Evolutionary conservation across 2,797 vertebrate genomes (phyloP).

Genomic region (Macropus fuliginosus): DNA sequence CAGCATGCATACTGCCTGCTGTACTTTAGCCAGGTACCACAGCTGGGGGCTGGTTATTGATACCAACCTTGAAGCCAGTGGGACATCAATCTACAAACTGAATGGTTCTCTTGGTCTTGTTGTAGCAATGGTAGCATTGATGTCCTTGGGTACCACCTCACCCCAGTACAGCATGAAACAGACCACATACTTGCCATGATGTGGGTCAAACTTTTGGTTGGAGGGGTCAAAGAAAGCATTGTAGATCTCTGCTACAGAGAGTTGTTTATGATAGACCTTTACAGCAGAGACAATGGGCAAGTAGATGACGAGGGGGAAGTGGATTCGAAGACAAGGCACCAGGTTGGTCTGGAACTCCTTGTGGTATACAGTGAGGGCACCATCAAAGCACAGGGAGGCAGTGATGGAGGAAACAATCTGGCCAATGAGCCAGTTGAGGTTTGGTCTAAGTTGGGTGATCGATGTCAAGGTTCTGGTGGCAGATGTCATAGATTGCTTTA

Average conservation of each 20-base stretch:
- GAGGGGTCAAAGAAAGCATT: constrained; percentile 91
- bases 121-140: constrained; percentile 84
- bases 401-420: constrained; percentile 93
- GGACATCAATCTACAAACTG: no score
- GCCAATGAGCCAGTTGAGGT: constrained; percentile 90
- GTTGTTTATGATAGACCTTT: constrained; percentile 91
- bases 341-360: constrained; percentile 92
- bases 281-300: constrained; percentile 91
- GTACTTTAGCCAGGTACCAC: no score
- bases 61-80: no score
- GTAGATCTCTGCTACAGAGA: constrained; percentile 89
- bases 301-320: constrained; percentile 91
- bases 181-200: constrained; percentile 91
- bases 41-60: no score
- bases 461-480: no score
- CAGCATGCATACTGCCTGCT: no score
- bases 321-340: constrained; percentile 91
- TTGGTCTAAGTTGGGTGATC: constrained; percentile 77
- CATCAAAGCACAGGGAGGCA: constrained; percentile 90
- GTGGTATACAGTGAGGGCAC: constrained; percentile 91
- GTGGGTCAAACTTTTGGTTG: constrained; percentile 92
- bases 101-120: constrained; percentile 24
- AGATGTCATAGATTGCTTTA: no score
- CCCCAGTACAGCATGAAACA: constrained; percentile 87
- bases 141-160: constrained; percentile 85